Evolutionary conservation across 2,888 invertebrate genomes (phyloP), one percentile per base, ranked within the genome.

Genomic region (Neoascia interrupta): DNA sequence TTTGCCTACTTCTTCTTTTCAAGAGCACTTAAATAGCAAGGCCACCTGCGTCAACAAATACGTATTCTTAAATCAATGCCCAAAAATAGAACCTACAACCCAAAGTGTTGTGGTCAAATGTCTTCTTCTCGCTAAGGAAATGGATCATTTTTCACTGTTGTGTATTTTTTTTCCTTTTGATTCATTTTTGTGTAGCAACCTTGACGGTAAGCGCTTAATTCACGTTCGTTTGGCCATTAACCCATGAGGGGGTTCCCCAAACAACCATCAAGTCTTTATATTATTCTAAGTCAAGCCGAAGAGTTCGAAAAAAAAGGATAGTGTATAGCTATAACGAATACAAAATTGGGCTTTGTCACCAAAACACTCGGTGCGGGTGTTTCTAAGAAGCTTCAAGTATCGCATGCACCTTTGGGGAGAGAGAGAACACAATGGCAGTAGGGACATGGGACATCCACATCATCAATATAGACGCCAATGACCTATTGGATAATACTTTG

Each of bases 291-390:
- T 60, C 28, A 28, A 53, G 11, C 16, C 21, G 16, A 15, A 43
- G 23, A 1, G 8, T 5, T 43, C 19, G 3, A 39, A 21, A 37
- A 16, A 13, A 3, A 37, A 16, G 11, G 18, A 47, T 28, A 23
- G 21, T 36, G 19, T 51, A 31, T n/a, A n/a, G n/a, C n/a, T n/a
- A n/a, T n/a, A n/a, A 18, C 11, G 37, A 41, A 63, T 63, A 43
- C 31, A 56, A 34, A 23, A 39, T 16, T 15, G 64, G 39, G 58
- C 41, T 69, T 39, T 68, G 74, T 69, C 54, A 51, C 28, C 19
- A 37, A 51, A 34, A 26, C 39, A 41, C 39, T 54, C 28, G 11
- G 47, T 23, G 11, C 23, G 37, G 61, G 66, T 21, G 26, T 41
- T n/a, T n/a, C 3, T 8, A n/a, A 11, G 53, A 36, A 63, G 36